phyloP scores from a whole-genome alignment of 2,888 invertebrate genomes.

The Xylota segnis region DNA sequence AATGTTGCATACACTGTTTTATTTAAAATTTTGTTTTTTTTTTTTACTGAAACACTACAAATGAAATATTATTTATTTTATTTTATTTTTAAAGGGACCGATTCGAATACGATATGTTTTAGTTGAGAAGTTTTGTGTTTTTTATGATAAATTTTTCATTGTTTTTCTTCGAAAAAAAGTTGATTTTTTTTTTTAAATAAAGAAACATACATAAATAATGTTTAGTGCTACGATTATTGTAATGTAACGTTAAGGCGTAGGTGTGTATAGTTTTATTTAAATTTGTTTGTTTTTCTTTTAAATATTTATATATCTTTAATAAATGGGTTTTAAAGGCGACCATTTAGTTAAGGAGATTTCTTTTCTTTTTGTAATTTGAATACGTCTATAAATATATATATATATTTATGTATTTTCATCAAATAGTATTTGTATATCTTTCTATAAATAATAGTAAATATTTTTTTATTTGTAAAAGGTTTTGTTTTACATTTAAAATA shows the following conservation, averaged over 20 bases:
- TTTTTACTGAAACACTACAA: conserved; percentile 38
- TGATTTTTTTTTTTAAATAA: not conserved
- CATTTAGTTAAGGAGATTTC: conserved; percentile 58
- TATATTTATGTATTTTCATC: conserved; percentile 56
- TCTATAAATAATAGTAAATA: conserved; percentile 74
- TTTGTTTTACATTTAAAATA: conserved; percentile 64
- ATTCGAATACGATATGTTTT: conserved; percentile 71
- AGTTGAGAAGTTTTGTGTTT: conserved; percentile 22
- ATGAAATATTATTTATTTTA: conserved; percentile 14
- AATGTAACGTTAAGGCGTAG: conserved; percentile 72
- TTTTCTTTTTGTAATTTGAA: conserved; percentile 37
- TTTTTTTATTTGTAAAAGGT: conserved; percentile 61
- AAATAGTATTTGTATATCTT: conserved; percentile 66
- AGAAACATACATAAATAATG: conserved; percentile 42
- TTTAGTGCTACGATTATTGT: conserved; percentile 70
- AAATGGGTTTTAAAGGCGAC: conserved; percentile 73
- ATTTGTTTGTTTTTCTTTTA: conserved; percentile 14
- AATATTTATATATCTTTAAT: conserved; percentile 7
- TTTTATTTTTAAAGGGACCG: conserved; percentile 39
- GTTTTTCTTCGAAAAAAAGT: no score
- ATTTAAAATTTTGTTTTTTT: conserved; percentile 1
- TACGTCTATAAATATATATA: conserved; percentile 63
- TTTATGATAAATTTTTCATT: conserved; percentile 17
- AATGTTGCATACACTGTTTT: conserved; percentile 14
- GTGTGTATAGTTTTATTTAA: conserved; percentile 65